These are phyloP conservation scores for Montipora cactus DNA, from an alignment of 64 coral and sea anemone species.

Conservation along the genomic window DNA sequence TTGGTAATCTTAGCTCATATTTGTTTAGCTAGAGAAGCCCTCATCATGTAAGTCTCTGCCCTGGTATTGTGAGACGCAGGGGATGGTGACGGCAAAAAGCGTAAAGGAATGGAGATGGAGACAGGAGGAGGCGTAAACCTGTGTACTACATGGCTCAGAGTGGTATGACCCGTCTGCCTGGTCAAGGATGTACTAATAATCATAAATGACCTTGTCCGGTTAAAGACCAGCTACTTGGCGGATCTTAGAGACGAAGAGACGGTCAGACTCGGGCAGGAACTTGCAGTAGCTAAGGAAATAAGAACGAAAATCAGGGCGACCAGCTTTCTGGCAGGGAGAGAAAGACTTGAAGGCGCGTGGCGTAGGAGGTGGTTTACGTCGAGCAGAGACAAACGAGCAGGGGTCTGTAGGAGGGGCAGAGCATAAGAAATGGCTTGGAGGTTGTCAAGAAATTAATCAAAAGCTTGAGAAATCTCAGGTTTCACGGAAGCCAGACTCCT, in stretches of 20 bases:
- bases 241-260: not conserved
- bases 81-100: slow-evolving; percentile 28
- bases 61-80: slow-evolving; percentile 30
- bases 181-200: not conserved
- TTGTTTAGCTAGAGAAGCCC: slow-evolving; percentile 1
- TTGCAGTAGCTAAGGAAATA: slow-evolving; percentile 34
- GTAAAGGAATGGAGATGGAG: slow-evolving; percentile 21
- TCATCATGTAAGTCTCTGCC: slow-evolving; percentile 24
- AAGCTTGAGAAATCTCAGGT: slow-evolving; percentile 28
- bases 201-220: not conserved
- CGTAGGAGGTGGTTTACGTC: not conserved
- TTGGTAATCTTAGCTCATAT: slow-evolving; percentile 6
- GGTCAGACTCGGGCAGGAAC: not conserved
- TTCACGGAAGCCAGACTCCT: slow-evolving; percentile 22
- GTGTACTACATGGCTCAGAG: not conserved
- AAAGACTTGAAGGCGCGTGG: not conserved
- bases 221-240: not conserved
- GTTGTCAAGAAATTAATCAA: slow-evolving; percentile 9
- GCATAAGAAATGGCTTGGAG: slow-evolving; percentile 20
- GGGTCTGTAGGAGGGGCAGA: not conserved
- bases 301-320: slow-evolving; percentile 13
- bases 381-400: not conserved
- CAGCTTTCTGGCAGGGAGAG: slow-evolving; percentile 14
- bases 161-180: not conserved
- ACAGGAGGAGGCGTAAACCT: not conserved